Percentiles rank a stretch among this genome's conserved stretches.
phyloP scores from a whole-genome alignment of 2,888 invertebrate species.

The Hanleya hanleyi region DNA sequence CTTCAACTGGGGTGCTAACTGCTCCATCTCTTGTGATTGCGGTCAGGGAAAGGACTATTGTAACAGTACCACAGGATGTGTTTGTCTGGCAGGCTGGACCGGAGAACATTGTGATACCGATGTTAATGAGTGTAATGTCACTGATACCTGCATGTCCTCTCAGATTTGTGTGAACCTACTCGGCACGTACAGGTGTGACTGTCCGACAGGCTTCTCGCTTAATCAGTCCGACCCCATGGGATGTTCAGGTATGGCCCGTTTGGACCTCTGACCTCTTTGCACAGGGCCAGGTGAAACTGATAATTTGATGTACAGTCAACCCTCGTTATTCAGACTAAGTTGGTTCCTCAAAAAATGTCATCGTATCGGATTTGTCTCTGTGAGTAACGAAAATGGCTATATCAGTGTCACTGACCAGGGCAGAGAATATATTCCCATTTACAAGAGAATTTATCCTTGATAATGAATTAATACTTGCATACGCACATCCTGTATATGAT shows the following conservation, averaged over 20 bases:
- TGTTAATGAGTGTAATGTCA: conserved; percentile 31
- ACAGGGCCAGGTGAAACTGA: no score
- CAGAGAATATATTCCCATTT: no score
- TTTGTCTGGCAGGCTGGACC: conserved; percentile 33
- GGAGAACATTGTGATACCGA: conserved; percentile 31
- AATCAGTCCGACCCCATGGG: background rate
- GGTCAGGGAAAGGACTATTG: conserved; percentile 26
- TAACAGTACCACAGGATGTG: conserved; percentile 33
- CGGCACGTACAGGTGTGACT: conserved; percentile 23
- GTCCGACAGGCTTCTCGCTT: conserved; percentile 16
- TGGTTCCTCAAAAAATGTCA: no score
- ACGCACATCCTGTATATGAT: no score
- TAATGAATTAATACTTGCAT: no score
- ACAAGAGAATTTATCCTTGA: no score
- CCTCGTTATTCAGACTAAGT: no score
- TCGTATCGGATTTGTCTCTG: no score
- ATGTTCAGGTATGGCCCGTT: background rate
- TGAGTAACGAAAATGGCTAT: no score
- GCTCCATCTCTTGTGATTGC: conserved; percentile 35
- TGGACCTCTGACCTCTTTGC: no score
- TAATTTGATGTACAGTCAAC: no score
- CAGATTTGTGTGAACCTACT: conserved; percentile 15
- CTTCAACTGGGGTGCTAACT: conserved; percentile 41
- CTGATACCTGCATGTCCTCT: conserved; percentile 5
- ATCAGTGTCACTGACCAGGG: no score